Evolutionary conservation across 1,140 invertebrate genomes (phyloP).

Genomic region (Drosophila nasuta): DNA sequence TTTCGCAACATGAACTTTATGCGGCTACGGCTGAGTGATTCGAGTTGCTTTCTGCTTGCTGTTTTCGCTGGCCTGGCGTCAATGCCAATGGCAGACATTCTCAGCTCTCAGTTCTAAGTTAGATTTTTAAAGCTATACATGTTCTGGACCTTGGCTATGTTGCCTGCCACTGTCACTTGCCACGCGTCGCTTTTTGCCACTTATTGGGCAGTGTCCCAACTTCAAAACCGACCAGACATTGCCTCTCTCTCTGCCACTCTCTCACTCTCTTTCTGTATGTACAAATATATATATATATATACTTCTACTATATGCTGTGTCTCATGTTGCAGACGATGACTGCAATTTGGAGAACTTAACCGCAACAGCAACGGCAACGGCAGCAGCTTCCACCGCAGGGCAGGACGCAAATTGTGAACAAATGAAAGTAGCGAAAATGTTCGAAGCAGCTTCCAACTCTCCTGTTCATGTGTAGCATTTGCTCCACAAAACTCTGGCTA

Average conservation of each 20-base stretch:
- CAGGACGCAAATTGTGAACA: slow-evolving; percentile 79
- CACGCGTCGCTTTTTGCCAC: slow-evolving; percentile 73
- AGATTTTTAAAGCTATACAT: slow-evolving; percentile 24
- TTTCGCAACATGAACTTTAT: slow-evolving; percentile 80
- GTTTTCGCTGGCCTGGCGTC: slow-evolving; percentile 5
- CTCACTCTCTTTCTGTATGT: too few relatives aligned
- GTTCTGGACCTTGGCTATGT: slow-evolving; percentile 65
- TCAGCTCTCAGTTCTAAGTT: neutral
- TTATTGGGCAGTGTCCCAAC: slow-evolving; percentile 69
- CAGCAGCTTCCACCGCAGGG: slow-evolving; percentile 64
- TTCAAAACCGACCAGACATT: slow-evolving; percentile 28
- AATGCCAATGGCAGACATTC: slow-evolving; percentile 35
- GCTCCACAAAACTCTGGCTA: slow-evolving; percentile 2
- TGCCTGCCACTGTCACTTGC: slow-evolving; percentile 34
- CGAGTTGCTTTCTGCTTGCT: slow-evolving; percentile 36
- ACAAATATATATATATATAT: slow-evolving; percentile 17
- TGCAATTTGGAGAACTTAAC: slow-evolving; percentile 82
- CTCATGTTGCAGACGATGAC: slow-evolving; percentile 67
- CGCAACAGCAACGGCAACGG: slow-evolving; percentile 62
- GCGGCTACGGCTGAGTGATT: slow-evolving; percentile 78
- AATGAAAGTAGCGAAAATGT: slow-evolving; percentile 80
- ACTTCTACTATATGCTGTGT: slow-evolving; percentile 20
- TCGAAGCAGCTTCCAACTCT: slow-evolving; percentile 32
- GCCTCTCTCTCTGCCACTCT: neutral
- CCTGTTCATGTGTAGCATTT: slow-evolving; percentile 47